Percentiles rank a stretch among this genome's conserved stretches.
These are phyloP conservation scores for Hippoglossus stenolepis DNA, from an alignment of 2,113 vertebrate species.

Conservation along the genomic window DNA sequence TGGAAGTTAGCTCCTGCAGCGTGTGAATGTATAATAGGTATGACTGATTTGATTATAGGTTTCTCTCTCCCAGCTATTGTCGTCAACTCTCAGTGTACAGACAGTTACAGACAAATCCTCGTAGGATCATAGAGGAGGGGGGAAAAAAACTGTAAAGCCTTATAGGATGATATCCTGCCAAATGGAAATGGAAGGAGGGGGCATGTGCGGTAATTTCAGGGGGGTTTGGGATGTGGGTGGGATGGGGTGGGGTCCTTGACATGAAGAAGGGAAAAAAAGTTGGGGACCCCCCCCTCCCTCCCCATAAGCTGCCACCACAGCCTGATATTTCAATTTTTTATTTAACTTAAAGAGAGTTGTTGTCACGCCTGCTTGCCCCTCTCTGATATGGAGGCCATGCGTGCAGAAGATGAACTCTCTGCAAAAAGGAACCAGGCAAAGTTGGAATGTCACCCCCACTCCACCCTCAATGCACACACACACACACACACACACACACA, in stretches of 20 bases:
- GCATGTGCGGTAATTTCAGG: slow-evolving; percentile 41
- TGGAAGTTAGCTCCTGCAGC: slow-evolving; percentile 32
- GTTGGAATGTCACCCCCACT: slow-evolving; percentile 80
- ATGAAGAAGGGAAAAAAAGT: slow-evolving; percentile 24
- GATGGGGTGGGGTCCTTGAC: slow-evolving; percentile 51
- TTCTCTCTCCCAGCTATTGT: slow-evolving; percentile 33
- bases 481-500: slow-evolving; percentile 7
- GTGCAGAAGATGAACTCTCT: slow-evolving; percentile 77
- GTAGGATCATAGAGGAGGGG: slow-evolving; percentile 39
- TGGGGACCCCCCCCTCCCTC: slow-evolving; percentile 15
- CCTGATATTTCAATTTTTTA: slow-evolving; percentile 77
- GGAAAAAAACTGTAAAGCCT: slow-evolving; percentile 43
- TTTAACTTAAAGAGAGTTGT: slow-evolving; percentile 71
- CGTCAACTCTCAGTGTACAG: slow-evolving; percentile 14
- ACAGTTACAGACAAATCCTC: slow-evolving; percentile 38
- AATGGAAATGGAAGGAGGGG: slow-evolving; percentile 20
- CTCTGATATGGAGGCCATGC: slow-evolving; percentile 61
- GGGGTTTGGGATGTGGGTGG: background rate
- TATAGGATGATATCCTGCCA: slow-evolving; percentile 35
- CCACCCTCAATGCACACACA: slow-evolving; percentile 19
- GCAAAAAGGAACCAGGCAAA: slow-evolving; percentile 74
- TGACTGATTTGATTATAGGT: slow-evolving; percentile 65
- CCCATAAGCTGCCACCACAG: slow-evolving; percentile 38
- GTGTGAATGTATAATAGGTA: slow-evolving; percentile 44
- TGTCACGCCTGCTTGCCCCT: slow-evolving; percentile 73